Percentiles rank a stretch among this genome's conserved stretches.
Evolutionary conservation across 2,888 invertebrate species (phyloP).

Genomic region (Pherbina coryleti): DNA sequence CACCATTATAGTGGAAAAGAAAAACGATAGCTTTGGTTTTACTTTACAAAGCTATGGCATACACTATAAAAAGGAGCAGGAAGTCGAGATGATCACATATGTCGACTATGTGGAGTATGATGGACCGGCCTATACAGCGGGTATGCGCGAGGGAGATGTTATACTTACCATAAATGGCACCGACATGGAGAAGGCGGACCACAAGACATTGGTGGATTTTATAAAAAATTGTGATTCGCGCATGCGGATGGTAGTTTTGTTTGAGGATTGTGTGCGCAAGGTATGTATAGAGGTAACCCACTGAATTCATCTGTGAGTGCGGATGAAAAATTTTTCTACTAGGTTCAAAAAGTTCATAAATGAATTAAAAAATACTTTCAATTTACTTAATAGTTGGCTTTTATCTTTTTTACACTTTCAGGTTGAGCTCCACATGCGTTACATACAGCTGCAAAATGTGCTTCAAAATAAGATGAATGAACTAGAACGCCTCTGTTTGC

Average conservation of each 20-base stretch:
- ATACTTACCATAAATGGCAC: constrained; percentile 96
- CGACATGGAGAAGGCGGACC: constrained; percentile 95
- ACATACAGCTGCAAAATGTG: constrained; percentile 88
- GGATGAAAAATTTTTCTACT: too few species aligned
- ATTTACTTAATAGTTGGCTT: too few species aligned
- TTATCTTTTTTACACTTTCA: constrained; percentile 37
- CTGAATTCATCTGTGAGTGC: too few species aligned
- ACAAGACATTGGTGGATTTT: constrained; percentile 90
- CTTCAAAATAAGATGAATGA: constrained; percentile 88
- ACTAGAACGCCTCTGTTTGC: constrained; percentile 82
- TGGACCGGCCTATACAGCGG: constrained; percentile 91
- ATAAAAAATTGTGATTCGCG: constrained; percentile 90
- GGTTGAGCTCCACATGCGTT: constrained; percentile 91
- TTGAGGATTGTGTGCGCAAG: constrained; percentile 96
- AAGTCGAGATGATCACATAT: constrained; percentile 96
- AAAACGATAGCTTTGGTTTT: constrained; percentile 92
- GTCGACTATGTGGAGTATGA: constrained; percentile 96
- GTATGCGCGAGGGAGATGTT: constrained; percentile 96
- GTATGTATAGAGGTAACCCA: constrained; percentile 70
- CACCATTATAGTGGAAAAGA: constrained; percentile 92
- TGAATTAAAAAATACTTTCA: too few species aligned
- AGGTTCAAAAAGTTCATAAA: too few species aligned
- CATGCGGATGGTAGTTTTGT: constrained; percentile 96
- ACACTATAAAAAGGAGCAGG: constrained; percentile 93
- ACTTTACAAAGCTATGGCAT: constrained; percentile 98